Evolutionary conservation across 2,888 invertebrate species (phyloP).

Genomic region (Scaptomyza reducta): DNA sequence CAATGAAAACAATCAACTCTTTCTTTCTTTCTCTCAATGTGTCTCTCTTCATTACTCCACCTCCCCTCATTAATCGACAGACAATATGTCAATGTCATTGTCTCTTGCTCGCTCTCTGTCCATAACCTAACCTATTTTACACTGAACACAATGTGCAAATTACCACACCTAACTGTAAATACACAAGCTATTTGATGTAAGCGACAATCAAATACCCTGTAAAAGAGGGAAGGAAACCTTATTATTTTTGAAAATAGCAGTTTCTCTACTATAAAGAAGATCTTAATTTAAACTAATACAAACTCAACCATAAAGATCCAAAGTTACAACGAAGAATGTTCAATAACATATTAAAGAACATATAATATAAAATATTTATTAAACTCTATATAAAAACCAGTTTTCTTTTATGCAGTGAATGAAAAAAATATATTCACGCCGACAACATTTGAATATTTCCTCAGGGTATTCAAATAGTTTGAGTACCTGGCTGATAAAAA

Average conservation of each 20-base stretch:
- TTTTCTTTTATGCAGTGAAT: background rate
- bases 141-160: constrained; percentile 40
- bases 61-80: constrained; percentile 62
- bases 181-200: background rate
- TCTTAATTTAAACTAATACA: no score
- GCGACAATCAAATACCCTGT: constrained; percentile 7
- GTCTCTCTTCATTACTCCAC: background rate
- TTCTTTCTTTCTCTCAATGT: constrained; percentile 15
- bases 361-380: background rate
- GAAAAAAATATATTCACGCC: background rate
- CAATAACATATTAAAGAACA: no score
- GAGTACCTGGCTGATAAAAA: constrained; percentile 16
- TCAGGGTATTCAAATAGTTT: constrained; percentile 41
- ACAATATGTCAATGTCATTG: constrained; percentile 76
- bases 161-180: constrained; percentile 59
- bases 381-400: background rate
- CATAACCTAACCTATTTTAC: constrained; percentile 66
- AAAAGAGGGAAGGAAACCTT: no score
- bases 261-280: no score
- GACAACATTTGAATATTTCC: constrained; percentile 24
- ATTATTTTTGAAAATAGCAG: no score
- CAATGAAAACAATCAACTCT: constrained; percentile 74
- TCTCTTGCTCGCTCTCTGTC: constrained; percentile 24
- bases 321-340: no score
- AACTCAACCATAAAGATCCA: no score